Percentiles rank a stretch among this genome's conserved stretches.
Evolutionary conservation across 2,113 vertebrate species (phyloP).

Genomic region (Ondatra zibethicus): DNA sequence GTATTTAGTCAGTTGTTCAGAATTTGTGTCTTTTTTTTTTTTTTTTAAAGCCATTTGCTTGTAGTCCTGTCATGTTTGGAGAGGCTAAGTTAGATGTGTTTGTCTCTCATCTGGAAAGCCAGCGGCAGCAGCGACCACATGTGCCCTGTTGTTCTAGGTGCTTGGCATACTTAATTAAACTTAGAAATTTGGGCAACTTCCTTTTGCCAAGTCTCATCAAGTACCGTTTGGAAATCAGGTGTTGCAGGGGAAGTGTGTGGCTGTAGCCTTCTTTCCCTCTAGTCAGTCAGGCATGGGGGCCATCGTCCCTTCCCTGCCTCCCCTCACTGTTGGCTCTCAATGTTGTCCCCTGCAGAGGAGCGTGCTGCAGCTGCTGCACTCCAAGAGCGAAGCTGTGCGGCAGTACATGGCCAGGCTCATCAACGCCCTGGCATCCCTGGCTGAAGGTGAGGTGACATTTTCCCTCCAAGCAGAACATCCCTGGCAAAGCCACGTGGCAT

Average conservation of each 20-base stretch:
- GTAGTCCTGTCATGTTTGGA: neutral
- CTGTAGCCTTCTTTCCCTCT: neutral
- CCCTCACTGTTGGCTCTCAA: neutral
- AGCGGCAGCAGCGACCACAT: fast-evolving
- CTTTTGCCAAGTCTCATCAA: neutral
- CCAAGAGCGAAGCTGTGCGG: conserved; percentile 91
- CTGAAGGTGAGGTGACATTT: conserved; percentile 88
- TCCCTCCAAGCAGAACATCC: neutral
- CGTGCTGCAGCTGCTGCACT: conserved; percentile 90
- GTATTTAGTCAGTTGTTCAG: neutral
- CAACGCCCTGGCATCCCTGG: conserved; percentile 94
- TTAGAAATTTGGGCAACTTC: neutral
- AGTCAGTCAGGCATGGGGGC: neutral
- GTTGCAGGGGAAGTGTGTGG: neutral
- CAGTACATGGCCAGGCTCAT: conserved; percentile 95
- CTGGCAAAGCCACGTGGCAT: neutral
- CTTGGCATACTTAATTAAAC: neutral
- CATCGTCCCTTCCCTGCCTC: too few species aligned
- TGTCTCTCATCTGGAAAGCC: neutral
- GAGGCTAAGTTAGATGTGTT: neutral
- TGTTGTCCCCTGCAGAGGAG: conserved; percentile 85
- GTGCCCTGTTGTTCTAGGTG: neutral
- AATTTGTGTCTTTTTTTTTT: too few species aligned
- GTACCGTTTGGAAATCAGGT: neutral
- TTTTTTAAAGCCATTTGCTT: neutral